These are phyloP conservation scores for Scaptomyza tumidula DNA, from an alignment of 2,888 invertebrate genomes.

Conservation along the genomic window DNA sequence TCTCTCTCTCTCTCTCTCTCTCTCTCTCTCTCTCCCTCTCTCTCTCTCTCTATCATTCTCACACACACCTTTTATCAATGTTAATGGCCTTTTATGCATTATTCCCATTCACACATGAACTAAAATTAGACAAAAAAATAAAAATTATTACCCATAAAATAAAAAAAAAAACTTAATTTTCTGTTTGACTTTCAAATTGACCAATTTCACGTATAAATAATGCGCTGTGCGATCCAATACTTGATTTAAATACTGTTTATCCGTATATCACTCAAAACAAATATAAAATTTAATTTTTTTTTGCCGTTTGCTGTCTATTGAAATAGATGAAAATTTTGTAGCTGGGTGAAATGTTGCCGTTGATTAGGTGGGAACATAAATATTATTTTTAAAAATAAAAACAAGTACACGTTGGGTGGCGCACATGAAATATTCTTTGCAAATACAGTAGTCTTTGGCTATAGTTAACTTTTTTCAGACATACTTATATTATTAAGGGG, in stretches of 20 bases:
- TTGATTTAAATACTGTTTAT: conserved; percentile 5
- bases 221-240: neutral
- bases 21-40: too few relatives aligned
- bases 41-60: too few relatives aligned
- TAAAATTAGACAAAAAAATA: neutral
- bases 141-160: neutral
- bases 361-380: conserved; percentile 49
- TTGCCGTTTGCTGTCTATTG: conserved; percentile 38
- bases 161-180: neutral
- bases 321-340: conserved; percentile 16
- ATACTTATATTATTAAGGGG: too few relatives aligned
- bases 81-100: neutral
- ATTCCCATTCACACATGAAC: neutral
- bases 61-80: neutral
- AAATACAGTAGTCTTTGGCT: neutral
- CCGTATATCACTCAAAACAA: conserved; percentile 51
- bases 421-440: neutral
- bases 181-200: neutral
- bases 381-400: neutral
- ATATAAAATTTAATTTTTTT: conserved; percentile 19
- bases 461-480: neutral
- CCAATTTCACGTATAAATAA: neutral
- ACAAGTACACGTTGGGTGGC: neutral
- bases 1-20: too few relatives aligned
- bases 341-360: conserved; percentile 3